These are phyloP conservation scores for Cataglyphis rosenhaueri DNA, from an alignment of 2,888 invertebrate species.

Conservation along the genomic window DNA sequence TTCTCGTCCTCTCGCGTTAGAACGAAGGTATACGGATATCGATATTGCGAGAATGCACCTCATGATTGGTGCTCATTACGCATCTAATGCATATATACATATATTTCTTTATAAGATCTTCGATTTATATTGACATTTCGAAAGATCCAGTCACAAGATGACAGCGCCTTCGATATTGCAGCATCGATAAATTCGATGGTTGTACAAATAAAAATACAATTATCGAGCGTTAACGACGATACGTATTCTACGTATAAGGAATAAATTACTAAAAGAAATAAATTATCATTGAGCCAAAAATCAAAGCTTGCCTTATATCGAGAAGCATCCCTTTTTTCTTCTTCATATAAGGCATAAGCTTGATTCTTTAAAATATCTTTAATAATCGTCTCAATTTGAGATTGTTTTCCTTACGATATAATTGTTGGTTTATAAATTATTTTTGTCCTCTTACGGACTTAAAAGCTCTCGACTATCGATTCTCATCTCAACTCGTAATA, in stretches of 20 bases:
- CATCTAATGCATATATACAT: background rate
- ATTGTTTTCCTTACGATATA: background rate
- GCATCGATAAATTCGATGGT: constrained; percentile 9
- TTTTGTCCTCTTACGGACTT: background rate
- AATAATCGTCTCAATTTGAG: constrained; percentile 46
- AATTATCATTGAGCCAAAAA: constrained; percentile 47
- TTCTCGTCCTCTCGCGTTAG: background rate
- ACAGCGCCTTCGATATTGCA: constrained; percentile 16
- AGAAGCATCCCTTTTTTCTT: background rate
- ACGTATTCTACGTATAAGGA: constrained; percentile 39
- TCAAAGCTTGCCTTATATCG: constrained; percentile 59
- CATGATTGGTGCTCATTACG: background rate
- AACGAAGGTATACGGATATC: constrained; percentile 51
- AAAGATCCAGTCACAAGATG: constrained; percentile 2
- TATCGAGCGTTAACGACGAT: constrained; percentile 52
- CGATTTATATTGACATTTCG: constrained; percentile 8
- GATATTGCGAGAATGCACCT: constrained; percentile 5
- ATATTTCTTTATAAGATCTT: constrained; percentile 22
- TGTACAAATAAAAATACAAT: background rate
- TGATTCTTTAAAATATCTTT: constrained; percentile 47
- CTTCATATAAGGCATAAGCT: constrained; percentile 55
- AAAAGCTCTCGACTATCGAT: constrained; percentile 29
- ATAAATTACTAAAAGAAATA: constrained; percentile 49
- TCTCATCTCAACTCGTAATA: constrained; percentile 11
- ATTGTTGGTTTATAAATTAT: background rate